Conservation (phyloP, 2,888 invertebrate genomes). For the Lepidonotus clava region DNA sequence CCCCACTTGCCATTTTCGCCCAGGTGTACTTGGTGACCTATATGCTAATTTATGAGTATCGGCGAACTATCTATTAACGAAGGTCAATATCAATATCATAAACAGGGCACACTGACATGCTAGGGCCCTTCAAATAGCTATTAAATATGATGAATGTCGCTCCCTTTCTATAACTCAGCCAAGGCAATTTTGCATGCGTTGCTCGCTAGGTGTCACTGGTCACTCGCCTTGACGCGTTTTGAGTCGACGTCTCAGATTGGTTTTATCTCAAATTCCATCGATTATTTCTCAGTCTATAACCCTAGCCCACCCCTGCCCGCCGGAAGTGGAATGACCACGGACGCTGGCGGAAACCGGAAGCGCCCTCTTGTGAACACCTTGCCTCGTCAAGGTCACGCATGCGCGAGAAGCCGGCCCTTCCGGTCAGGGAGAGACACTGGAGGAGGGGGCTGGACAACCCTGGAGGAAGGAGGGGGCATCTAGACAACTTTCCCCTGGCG, state of each 20-base stretch:
- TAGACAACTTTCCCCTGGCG: conserved; percentile 8
- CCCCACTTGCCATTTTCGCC: too few relatives aligned
- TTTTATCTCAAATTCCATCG: conserved; percentile 17
- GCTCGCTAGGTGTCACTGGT: background rate
- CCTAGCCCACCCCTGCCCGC: background rate
- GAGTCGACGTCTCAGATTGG: background rate
- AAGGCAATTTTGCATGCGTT: background rate
- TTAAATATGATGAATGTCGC: background rate
- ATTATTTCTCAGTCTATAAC: background rate
- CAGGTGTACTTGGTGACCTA: too few relatives aligned
- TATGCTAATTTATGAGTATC: too few relatives aligned
- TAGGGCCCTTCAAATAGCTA: background rate
- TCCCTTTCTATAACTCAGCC: background rate
- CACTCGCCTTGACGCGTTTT: background rate
- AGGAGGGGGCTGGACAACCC: background rate
- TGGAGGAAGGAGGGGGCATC: conserved; percentile 9
- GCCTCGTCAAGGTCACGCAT: background rate
- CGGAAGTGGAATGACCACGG: background rate
- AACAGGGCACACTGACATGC: background rate
- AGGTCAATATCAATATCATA: too few relatives aligned
- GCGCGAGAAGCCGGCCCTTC: background rate
- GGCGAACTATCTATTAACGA: too few relatives aligned
- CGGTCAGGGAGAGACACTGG: background rate
- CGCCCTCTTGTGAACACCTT: background rate
- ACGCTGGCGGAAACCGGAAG: background rate